These are phyloP conservation scores for Aplidium turbinatum DNA, from an alignment of 23 tunicate species.

Conservation along the genomic window DNA sequence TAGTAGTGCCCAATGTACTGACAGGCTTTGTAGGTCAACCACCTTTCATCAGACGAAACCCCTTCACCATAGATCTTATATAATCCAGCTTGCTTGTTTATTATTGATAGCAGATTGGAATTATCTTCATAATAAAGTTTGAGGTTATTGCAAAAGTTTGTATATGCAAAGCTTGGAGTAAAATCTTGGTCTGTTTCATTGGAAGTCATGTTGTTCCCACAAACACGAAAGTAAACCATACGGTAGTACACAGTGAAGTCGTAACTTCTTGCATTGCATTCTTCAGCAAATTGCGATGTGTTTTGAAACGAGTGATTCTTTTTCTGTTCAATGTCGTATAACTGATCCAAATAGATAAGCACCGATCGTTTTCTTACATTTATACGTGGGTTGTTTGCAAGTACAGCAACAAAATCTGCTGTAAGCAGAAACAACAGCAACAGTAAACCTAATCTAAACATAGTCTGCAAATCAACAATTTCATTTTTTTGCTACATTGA, in stretches of 20 bases:
- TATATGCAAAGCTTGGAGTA: no score
- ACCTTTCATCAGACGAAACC: neutral
- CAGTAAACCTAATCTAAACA: no score
- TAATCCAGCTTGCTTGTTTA: neutral
- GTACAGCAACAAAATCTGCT: no score
- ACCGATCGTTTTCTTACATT: no score
- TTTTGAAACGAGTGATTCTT: no score
- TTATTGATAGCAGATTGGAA: neutral
- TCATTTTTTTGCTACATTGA: no score
- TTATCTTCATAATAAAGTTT: neutral
- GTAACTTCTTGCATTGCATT: slow-evolving; percentile 27
- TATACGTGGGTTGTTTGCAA: no score
- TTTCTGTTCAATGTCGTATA: no score
- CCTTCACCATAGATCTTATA: slow-evolving; percentile 27
- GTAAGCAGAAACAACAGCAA: no score
- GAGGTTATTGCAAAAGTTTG: slow-evolving; percentile 3
- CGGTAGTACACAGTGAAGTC: slow-evolving; percentile 44
- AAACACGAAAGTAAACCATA: slow-evolving; percentile 44
- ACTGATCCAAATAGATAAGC: no score
- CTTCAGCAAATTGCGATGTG: no score
- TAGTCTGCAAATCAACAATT: no score
- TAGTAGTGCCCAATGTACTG: slow-evolving; percentile 17
- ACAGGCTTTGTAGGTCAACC: slow-evolving; percentile 31
- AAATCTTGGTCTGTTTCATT: neutral
- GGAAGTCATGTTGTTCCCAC: neutral